Evolutionary conservation across 1,140 invertebrate species (phyloP).

Genomic region (Dysdera silvatica): DNA sequence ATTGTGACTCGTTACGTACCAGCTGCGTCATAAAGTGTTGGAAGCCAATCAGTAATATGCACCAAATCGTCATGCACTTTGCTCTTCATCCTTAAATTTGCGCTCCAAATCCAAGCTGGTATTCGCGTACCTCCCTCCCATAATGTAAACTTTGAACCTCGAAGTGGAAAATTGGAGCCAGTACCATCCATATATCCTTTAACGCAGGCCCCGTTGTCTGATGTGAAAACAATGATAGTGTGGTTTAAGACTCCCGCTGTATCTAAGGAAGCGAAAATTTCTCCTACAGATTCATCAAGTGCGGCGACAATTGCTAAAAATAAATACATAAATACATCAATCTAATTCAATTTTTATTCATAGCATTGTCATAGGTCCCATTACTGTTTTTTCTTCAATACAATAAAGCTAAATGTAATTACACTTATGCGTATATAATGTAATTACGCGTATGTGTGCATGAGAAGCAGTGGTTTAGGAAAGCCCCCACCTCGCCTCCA

Average conservation of each 20-base stretch:
- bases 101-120: conserved; percentile 68
- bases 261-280: conserved; percentile 60
- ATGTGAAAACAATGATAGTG: conserved; percentile 73
- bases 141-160: conserved; percentile 72
- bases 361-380: too few relatives aligned
- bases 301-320: conserved; percentile 65
- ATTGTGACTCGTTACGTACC: too few relatives aligned
- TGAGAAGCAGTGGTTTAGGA: too few relatives aligned
- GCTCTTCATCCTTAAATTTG: conserved; percentile 50
- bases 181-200: conserved; percentile 68
- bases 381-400: too few relatives aligned
- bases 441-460: not conserved
- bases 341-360: too few relatives aligned
- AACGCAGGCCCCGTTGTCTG: conserved; percentile 81
- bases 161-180: conserved; percentile 82
- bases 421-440: too few relatives aligned
- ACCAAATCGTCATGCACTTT: conserved; percentile 61
- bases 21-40: conserved; percentile 57
- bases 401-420: conserved; percentile 14
- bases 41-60: conserved; percentile 83
- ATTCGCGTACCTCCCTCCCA: conserved; percentile 85
- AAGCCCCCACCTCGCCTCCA: too few relatives aligned
- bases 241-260: conserved; percentile 59
- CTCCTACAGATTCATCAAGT: conserved; percentile 75
- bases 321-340: not conserved